phyloP scores from a whole-genome alignment of 2,888 invertebrate species.

The Phengaris arion region DNA sequence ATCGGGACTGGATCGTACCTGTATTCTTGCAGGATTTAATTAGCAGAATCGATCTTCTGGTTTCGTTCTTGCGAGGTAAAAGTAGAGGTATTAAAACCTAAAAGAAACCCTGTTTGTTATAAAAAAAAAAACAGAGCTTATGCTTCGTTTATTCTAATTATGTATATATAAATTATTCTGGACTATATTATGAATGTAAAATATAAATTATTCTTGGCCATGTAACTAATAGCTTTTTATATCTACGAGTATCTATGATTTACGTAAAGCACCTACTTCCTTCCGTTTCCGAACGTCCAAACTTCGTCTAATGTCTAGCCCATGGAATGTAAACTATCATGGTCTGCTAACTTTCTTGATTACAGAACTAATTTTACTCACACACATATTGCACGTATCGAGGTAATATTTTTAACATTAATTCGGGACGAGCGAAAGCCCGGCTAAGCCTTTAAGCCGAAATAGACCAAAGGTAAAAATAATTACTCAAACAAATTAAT shows the following conservation, averaged over 20 bases:
- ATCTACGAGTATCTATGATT: slow-evolving; percentile 23
- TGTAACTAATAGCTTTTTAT: not conserved
- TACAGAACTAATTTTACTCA: slow-evolving; percentile 9
- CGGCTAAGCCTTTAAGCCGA: not conserved
- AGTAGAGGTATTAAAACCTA: too few relatives aligned
- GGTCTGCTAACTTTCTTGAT: slow-evolving; percentile 20
- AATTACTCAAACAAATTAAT: slow-evolving; percentile 21
- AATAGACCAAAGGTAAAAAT: slow-evolving; percentile 16
- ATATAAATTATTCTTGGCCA: not conserved
- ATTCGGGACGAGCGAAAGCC: not conserved
- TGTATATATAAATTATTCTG: not conserved
- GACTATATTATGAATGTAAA: too few relatives aligned
- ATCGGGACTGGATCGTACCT: too few relatives aligned
- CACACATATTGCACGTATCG: not conserved
- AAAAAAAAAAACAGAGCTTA: too few relatives aligned
- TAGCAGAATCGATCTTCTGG: too few relatives aligned
- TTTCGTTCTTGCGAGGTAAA: too few relatives aligned
- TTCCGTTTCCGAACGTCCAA: slow-evolving; percentile 18
- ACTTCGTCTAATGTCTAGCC: slow-evolving; percentile 6
- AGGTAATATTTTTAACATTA: not conserved
- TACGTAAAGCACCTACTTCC: not conserved
- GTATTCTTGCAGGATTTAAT: too few relatives aligned
- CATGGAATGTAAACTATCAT: slow-evolving; percentile 13
- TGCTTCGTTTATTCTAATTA: too few relatives aligned
- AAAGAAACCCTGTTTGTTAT: too few relatives aligned